These are phyloP conservation scores for Sinelater perroti DNA, from an alignment of 2,888 invertebrate genomes.

Conservation along the genomic window DNA sequence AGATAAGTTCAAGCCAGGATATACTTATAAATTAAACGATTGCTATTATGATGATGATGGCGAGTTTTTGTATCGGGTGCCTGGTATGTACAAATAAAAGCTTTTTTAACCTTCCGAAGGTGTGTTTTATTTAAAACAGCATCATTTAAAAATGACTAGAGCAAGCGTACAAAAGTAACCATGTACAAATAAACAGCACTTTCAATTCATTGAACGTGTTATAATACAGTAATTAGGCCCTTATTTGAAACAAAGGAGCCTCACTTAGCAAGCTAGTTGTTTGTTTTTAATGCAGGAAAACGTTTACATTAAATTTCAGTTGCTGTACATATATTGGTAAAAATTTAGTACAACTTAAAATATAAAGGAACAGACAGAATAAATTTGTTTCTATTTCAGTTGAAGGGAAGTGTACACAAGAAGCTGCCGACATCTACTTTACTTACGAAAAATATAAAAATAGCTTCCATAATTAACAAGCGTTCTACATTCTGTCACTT, in stretches of 20 bases:
- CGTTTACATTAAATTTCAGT: conserved; percentile 2
- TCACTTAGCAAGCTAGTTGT: conserved; percentile 6
- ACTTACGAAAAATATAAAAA: no score
- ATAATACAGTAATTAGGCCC: conserved; percentile 19
- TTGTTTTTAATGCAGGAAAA: conserved; percentile 6
- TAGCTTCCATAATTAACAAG: no score
- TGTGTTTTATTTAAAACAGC: conserved; percentile 18
- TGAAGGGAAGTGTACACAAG: no score
- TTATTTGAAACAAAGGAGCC: not conserved
- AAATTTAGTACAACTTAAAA: no score
- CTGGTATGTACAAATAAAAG: conserved; percentile 66
- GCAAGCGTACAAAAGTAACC: conserved; percentile 48
- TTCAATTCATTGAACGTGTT: conserved; percentile 6
- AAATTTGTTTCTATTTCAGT: no score
- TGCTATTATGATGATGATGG: conserved; percentile 86
- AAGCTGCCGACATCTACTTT: no score
- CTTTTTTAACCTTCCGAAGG: conserved; percentile 5
- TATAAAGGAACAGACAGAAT: no score
- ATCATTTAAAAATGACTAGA: conserved; percentile 54
- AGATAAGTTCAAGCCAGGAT: conserved; percentile 68
- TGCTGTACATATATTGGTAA: no score
- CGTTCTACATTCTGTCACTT: no score
- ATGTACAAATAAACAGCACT: conserved; percentile 36
- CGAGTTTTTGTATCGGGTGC: conserved; percentile 79
- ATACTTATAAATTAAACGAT: conserved; percentile 78